Conservation (phyloP, 2,113 vertebrate species). For the Xenopus laevis region DNA sequence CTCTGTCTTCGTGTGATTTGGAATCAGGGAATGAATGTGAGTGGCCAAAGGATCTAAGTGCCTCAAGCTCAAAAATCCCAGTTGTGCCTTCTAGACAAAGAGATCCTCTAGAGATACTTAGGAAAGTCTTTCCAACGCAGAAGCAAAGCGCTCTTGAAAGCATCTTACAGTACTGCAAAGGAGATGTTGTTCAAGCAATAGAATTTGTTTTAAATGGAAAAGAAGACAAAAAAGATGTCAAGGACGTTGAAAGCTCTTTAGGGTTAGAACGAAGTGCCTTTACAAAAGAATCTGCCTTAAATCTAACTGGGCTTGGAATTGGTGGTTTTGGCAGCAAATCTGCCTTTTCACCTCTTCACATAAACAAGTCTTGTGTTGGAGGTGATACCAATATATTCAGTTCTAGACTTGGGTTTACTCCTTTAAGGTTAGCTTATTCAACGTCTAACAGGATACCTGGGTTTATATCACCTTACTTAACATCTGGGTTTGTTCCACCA, state of each 20-base stretch:
- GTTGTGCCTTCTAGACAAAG: constrained; percentile 53
- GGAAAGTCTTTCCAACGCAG: constrained; percentile 78
- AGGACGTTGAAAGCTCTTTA: constrained; percentile 45
- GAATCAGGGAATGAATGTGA: constrained; percentile 81
- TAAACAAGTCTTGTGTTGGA: constrained; percentile 49
- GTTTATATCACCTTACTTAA: constrained; percentile 74
- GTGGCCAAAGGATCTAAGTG: constrained; percentile 59
- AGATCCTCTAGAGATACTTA: constrained; percentile 76
- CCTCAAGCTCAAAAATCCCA: constrained; percentile 35
- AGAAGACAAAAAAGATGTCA: constrained; percentile 55
- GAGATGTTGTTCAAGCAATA: constrained; percentile 81
- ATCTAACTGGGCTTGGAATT: constrained; percentile 55
- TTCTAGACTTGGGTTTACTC: constrained; percentile 70
- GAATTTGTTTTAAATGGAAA: constrained; percentile 72
- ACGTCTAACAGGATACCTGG: constrained; percentile 64
- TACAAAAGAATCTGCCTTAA: constrained; percentile 55
- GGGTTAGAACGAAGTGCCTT: constrained; percentile 42
- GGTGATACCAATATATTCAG: constrained; percentile 61
- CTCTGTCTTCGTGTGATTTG: constrained; percentile 71
- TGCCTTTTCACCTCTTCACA: constrained; percentile 75
- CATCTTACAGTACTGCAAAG: constrained; percentile 71
- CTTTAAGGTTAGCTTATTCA: constrained; percentile 73
- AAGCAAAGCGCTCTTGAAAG: constrained; percentile 67
- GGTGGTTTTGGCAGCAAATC: constrained; percentile 65
- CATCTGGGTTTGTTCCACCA: constrained; percentile 72